A percentile compares a stretch with the other conserved stretches of the same genome.
phyloP scores from a whole-genome alignment of 1,140 invertebrate genomes.

The Saccostrea glomerata region DNA sequence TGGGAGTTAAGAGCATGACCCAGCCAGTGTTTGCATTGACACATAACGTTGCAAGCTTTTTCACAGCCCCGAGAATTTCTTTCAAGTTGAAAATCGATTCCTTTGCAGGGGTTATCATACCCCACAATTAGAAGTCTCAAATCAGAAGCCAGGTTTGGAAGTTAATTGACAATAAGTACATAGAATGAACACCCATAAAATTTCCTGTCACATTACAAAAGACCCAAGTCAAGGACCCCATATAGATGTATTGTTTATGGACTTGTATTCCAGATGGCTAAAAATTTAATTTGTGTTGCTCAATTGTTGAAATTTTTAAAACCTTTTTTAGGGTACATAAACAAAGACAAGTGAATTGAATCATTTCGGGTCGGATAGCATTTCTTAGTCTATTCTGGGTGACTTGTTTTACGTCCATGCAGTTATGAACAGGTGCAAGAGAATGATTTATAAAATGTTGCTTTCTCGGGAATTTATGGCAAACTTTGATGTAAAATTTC shows the following conservation, averaged over 20 bases:
- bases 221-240: not conserved
- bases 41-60: slow-evolving; percentile 24
- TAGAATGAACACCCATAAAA: slow-evolving; percentile 21
- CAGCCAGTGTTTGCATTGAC: slow-evolving; percentile 21
- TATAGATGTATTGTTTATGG: not conserved
- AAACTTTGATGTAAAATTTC: no score
- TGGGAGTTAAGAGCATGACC: not conserved
- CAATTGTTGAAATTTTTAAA: slow-evolving; percentile 9
- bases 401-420: slow-evolving; percentile 24
- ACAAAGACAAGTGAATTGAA: not conserved
- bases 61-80: slow-evolving; percentile 19
- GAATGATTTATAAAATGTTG: not conserved
- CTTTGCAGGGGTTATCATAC: slow-evolving; percentile 27
- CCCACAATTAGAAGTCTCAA: not conserved
- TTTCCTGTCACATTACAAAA: slow-evolving; percentile 36
- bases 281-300: slow-evolving; percentile 4
- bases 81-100: slow-evolving; percentile 28
- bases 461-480: not conserved
- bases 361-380: not conserved
- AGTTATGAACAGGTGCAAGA: slow-evolving; percentile 8
- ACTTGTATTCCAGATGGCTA: slow-evolving; percentile 1
- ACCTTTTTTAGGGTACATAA: not conserved
- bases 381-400: slow-evolving; percentile 18
- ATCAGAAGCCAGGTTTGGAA: slow-evolving; percentile 18
- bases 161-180: slow-evolving; percentile 29